Base-by-base conservation (phyloP, 2,888 invertebrate genomes). In the Acleris laterana region DNA sequence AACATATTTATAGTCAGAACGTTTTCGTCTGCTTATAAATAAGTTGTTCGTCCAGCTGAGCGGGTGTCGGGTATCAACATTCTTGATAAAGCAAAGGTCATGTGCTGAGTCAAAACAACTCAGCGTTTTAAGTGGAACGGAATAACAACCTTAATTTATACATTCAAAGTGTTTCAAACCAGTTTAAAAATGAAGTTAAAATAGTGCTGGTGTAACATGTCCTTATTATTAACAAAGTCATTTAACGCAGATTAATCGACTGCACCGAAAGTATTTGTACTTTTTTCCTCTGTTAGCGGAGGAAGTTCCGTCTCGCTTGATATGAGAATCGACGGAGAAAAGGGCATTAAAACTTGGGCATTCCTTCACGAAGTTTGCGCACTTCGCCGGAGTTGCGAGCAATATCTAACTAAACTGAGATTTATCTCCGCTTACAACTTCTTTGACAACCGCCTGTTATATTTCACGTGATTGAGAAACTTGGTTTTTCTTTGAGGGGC, bases 291-390 rank as follows among this genome's bases (percentile, higher is more conserved):
- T 50, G 55, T 65, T 55, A 62, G 65, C 68, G 71, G 79, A 74
- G 73, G 70, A 84, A 88, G 81, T 84, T 85, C 80, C 75, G 75
- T 69, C 70, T 77, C 78, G 74, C 75, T 74, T 84, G 83, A 84
- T 87, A 87, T 86, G 82, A 83, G 81, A 85, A 83, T 77, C 78
- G 71, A 70, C 70, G 76, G 77, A 80, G 77, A 80, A 88, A 85
- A 85, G 81, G 86, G 81, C 85, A 88, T 89, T 89, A 87, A 86
- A 89, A 90, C 83, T 88, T 87, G 71, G 77, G 71, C 78, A 81
- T 84, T 87, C 87, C 87, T 85, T 87, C 81, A 74, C 74, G 74
- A 75, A 81, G 80, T 79, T 69, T 68, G 61, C 62, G 73, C 80
- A 80, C 79, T 85, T 79, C 69, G 77, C 72, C 70, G 78, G 77